Evolutionary conservation across 1,140 invertebrate genomes (phyloP), one percentile per base, ranked within the genome.

Genomic region (Drosophila neocordata): DNA sequence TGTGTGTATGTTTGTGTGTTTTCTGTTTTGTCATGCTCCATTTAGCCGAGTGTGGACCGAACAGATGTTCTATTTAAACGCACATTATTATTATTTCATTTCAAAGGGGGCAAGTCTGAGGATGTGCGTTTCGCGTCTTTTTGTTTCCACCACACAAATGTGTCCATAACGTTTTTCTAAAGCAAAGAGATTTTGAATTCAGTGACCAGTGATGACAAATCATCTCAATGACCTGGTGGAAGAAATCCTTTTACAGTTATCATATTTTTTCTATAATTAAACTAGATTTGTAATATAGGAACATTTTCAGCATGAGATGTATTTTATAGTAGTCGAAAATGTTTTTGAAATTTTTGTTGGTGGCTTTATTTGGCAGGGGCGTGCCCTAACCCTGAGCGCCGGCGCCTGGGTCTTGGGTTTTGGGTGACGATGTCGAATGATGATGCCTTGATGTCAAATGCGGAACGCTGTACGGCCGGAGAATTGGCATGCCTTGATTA

Each of bases 41-140:
- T 91, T 91, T 91, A 91, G 68, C 83, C 84, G 83, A 88, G 90
- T 91, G 90, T 82, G 83, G 78, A 87, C 83, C 77, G 90, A 91
- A 90, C 90, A 91, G 90, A 91, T 91, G 90, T 91, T 91, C 84
- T 78, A 84, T 91, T 91, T 90, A 90, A 91, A 90, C 90, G 90
- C 87, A 82, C 79, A 90, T 91, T 91, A 91, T 87, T 85, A 89
- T 90, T 90, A 89, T 90, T 89, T 75, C 84, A 88, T 88, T 88
- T 88, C 84, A 76, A 79, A 76, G 69, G 79, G 60, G 75, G 78
- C 88, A 79, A 65, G 66, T 79, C 74, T 56, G 74, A 75, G 83
- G 62, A 69, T 65, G 66, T 78, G 62, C 35, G 52, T 41, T 15
- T 44, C 13, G 56, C 64, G 48, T 66, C 38, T 69, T 63, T 57